phyloP scores from a whole-genome alignment of 2,888 invertebrate genomes.

The Belgica antarctica region DNA sequence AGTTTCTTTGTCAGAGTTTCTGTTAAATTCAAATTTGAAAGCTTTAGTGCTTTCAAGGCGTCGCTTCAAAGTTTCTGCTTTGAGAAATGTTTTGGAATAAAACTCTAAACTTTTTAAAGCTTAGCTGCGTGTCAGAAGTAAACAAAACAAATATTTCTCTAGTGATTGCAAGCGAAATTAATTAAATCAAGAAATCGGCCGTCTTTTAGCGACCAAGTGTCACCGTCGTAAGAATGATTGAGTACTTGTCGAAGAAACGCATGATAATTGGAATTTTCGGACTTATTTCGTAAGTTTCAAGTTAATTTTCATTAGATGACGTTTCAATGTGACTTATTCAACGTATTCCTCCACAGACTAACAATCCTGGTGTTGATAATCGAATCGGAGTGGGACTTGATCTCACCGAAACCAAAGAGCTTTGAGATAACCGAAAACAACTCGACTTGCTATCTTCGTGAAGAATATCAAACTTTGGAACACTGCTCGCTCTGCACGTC shows the following conservation, averaged over 20 bases:
- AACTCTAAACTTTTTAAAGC: too few species aligned
- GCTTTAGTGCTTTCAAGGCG: too few species aligned
- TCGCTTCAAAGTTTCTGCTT: too few species aligned
- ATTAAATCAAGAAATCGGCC: too few species aligned
- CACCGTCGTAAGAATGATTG: constrained; percentile 77
- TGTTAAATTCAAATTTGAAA: too few species aligned
- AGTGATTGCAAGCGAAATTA: too few species aligned
- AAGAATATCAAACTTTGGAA: constrained; percentile 67
- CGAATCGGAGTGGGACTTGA: constrained; percentile 71
- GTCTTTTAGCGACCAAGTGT: too few species aligned
- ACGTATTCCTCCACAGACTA: constrained; percentile 66
- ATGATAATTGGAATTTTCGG: constrained; percentile 76
- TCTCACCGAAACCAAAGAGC: constrained; percentile 60
- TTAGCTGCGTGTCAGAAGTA: too few species aligned
- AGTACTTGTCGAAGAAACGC: constrained; percentile 78
- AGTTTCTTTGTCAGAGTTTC: too few species aligned
- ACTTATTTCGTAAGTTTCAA: constrained; percentile 66
- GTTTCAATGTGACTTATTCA: not conserved
- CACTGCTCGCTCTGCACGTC: constrained; percentile 80
- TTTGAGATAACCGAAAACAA: constrained; percentile 75
- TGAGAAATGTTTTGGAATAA: too few species aligned
- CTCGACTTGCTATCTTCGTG: constrained; percentile 73
- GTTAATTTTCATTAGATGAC: constrained; percentile 37
- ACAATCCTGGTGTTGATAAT: constrained; percentile 78
- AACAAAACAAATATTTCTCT: too few species aligned